phyloP scores from a whole-genome alignment of 2,888 invertebrate genomes.

The Lasioglossum pauxillum region DNA sequence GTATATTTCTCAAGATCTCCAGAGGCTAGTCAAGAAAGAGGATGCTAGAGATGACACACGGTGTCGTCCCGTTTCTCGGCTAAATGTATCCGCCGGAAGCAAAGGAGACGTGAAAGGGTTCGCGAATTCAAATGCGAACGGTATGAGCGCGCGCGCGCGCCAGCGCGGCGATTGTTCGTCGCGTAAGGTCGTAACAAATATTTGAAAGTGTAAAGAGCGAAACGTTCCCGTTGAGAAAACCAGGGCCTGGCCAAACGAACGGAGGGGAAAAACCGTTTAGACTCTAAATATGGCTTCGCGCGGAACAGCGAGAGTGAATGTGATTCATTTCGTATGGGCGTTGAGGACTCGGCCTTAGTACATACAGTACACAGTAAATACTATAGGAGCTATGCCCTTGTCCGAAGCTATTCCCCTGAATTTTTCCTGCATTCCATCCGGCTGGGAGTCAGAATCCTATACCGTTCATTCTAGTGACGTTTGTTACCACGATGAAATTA shows the following conservation, averaged over 20 bases:
- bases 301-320: conserved; percentile 63
- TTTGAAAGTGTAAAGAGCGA: conserved; percentile 61
- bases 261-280: conserved; percentile 48
- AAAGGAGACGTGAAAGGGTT: conserved; percentile 48
- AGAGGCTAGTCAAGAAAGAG: conserved; percentile 34
- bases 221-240: conserved; percentile 29
- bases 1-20: conserved; percentile 46
- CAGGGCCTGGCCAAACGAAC: conserved; percentile 31
- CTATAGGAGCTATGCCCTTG: no score
- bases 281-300: conserved; percentile 55
- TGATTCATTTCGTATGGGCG: conserved; percentile 67
- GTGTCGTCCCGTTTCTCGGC: conserved; percentile 38
- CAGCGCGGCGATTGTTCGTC: conserved; percentile 45
- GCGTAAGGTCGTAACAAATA: conserved; percentile 46
- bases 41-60: conserved; percentile 48
- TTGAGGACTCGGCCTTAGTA: conserved; percentile 51
- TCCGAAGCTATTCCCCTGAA: no score
- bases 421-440: no score
- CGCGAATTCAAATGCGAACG: conserved; percentile 18
- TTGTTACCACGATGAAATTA: no score
- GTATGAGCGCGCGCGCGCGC: conserved; percentile 15
- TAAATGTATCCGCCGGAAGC: conserved; percentile 64
- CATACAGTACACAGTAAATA: conserved; percentile 1
- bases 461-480: no score
- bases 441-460: no score